Percentiles rank a stretch among this genome's conserved stretches.
These are phyloP conservation scores for Caenorhabditis imperialis DNA, from an alignment of 2,888 invertebrate species.

Conservation along the genomic window DNA sequence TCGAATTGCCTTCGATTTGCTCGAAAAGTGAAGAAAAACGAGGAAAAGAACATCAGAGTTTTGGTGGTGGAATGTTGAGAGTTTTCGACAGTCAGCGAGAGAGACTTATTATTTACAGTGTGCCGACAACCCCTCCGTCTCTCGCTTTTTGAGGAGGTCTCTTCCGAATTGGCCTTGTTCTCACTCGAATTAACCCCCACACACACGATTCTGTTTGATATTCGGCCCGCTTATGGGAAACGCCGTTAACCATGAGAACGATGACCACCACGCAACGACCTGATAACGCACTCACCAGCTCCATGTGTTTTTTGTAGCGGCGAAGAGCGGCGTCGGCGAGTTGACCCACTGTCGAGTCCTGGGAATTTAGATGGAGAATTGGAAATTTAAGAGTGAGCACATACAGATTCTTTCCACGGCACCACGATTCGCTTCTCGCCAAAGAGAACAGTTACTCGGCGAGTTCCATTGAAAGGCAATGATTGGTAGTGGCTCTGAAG, in stretches of 20 bases:
- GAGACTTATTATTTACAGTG: constrained; percentile 41
- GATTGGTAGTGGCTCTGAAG: constrained; percentile 53
- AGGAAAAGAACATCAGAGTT: constrained; percentile 5
- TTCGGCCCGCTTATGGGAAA: constrained; percentile 11
- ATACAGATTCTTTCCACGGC: constrained; percentile 56
- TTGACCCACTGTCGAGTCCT: constrained; percentile 53
- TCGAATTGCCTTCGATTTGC: too few relatives aligned
- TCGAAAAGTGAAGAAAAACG: constrained; percentile 9
- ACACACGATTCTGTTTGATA: constrained; percentile 6
- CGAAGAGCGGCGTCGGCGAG: constrained; percentile 56
- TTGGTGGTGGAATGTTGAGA: constrained; percentile 1
- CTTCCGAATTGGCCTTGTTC: constrained; percentile 38
- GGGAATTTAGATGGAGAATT: background rate
- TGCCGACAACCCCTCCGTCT: constrained; percentile 28
- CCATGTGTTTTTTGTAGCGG: constrained; percentile 57
- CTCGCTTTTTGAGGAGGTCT: constrained; percentile 1
- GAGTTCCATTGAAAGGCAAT: constrained; percentile 39
- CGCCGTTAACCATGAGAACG: constrained; percentile 3
- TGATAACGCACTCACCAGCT: constrained; percentile 47
- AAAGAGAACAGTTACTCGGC: constrained; percentile 62
- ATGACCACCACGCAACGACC: background rate
- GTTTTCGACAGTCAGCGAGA: constrained; percentile 32
- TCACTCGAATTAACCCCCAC: constrained; percentile 45
- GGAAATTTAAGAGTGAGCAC: background rate
- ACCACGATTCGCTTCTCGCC: constrained; percentile 61